These are phyloP conservation scores for Aquatica leii DNA, from an alignment of 2,888 invertebrate species.

Conservation along the genomic window DNA sequence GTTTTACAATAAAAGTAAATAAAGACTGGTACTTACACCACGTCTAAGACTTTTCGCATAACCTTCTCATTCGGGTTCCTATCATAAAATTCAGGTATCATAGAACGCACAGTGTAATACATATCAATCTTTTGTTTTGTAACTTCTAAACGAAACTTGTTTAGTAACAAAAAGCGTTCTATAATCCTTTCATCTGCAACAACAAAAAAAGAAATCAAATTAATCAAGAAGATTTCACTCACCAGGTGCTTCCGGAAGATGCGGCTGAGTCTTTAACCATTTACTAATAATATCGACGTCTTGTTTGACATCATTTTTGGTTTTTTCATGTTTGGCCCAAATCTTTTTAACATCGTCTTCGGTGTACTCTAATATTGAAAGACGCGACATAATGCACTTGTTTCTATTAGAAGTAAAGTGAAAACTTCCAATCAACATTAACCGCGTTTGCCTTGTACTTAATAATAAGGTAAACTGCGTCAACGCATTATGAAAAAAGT, in stretches of 20 bases:
- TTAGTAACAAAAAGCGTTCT: constrained; percentile 43
- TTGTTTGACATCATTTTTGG: constrained; percentile 11
- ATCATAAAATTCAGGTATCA: constrained; percentile 51
- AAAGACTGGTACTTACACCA: constrained; percentile 45
- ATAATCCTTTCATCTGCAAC: constrained; percentile 44
- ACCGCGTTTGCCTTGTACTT: too few relatives aligned
- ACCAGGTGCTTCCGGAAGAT: constrained; percentile 50
- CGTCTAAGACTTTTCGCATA: constrained; percentile 39
- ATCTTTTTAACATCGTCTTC: not conserved
- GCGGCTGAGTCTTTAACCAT: constrained; percentile 49
- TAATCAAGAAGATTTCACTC: constrained; percentile 25
- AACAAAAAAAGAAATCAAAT: not conserved
- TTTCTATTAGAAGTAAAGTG: too few relatives aligned
- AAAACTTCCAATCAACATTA: too few relatives aligned
- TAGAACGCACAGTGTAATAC: constrained; percentile 47
- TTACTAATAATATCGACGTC: constrained; percentile 43
- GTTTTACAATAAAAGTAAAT: not conserved
- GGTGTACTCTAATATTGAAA: not conserved
- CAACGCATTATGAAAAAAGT: too few relatives aligned
- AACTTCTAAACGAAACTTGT: constrained; percentile 47
- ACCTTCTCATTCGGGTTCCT: constrained; percentile 41
- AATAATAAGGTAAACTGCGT: too few relatives aligned
- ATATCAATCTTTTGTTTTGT: constrained; percentile 49
- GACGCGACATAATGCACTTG: not conserved
- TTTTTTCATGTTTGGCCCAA: not conserved